phyloP scores from a whole-genome alignment of 2,888 invertebrate genomes.

The Nasonia oneida region DNA sequence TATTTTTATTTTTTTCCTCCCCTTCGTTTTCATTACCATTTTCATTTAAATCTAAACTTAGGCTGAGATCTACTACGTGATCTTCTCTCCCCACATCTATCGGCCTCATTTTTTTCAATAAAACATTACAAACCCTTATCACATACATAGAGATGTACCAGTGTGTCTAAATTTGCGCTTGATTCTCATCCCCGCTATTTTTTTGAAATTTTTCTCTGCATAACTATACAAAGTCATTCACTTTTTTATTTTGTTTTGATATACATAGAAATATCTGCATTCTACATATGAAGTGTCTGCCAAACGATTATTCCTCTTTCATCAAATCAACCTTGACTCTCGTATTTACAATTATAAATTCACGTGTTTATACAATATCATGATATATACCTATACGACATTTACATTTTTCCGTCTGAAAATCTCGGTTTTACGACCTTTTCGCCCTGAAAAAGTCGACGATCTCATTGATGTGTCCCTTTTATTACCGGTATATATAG shows the following conservation, averaged over 20 bases:
- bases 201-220: constrained; percentile 1
- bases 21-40: constrained; percentile 54
- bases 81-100: constrained; percentile 67
- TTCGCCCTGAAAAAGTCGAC: constrained; percentile 6
- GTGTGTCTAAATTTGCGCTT: constrained; percentile 56
- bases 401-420: constrained; percentile 43
- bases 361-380: constrained; percentile 75
- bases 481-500: background rate
- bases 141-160: constrained; percentile 71
- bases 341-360: constrained; percentile 72
- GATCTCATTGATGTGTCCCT: background rate
- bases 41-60: constrained; percentile 72
- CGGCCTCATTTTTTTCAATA: constrained; percentile 67
- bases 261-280: constrained; percentile 50
- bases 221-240: background rate
- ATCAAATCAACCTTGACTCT: constrained; percentile 57
- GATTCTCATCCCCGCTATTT: constrained; percentile 13
- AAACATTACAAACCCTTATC: constrained; percentile 76
- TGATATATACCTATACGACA: constrained; percentile 67
- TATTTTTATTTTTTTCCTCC: background rate
- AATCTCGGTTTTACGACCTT: background rate
- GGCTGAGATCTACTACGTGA: constrained; percentile 78
- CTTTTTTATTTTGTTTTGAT: constrained; percentile 24
- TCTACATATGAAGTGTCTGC: constrained; percentile 68
- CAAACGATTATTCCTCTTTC: constrained; percentile 67